Conservation (phyloP, 2,797 vertebrate species). For the Silurus aristotelis region DNA sequence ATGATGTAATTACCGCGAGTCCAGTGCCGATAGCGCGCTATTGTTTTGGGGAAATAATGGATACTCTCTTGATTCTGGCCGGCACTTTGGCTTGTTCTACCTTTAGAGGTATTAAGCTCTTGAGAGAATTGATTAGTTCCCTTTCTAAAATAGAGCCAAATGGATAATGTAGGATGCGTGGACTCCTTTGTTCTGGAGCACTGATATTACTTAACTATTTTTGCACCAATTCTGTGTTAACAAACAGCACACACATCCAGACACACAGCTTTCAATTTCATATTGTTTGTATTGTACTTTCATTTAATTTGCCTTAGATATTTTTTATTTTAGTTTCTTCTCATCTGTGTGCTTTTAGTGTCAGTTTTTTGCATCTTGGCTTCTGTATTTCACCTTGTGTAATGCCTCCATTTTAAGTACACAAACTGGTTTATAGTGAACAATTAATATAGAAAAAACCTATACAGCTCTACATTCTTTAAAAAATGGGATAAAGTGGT, state of each 20-base stretch:
- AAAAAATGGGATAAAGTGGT: no score
- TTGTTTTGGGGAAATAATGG: conserved; percentile 58
- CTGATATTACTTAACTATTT: conserved; percentile 6
- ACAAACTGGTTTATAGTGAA: not conserved
- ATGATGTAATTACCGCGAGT: conserved; percentile 61
- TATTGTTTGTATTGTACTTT: not conserved
- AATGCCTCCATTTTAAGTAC: not conserved
- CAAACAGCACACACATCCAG: no score
- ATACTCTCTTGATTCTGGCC: conserved; percentile 55
- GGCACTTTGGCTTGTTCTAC: conserved; percentile 49
- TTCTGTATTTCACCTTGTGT: not conserved
- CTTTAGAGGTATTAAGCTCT: conserved; percentile 52
- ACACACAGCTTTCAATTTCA: no score
- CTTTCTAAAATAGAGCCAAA: conserved; percentile 46
- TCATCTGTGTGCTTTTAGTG: not conserved
- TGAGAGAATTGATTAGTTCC: conserved; percentile 48
- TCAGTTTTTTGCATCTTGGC: not conserved
- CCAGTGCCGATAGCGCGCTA: conserved; percentile 52
- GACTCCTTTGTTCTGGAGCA: conserved; percentile 16
- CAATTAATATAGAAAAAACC: not conserved
- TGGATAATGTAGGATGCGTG: conserved; percentile 41
- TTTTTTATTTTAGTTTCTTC: not conserved
- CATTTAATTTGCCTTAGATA: not conserved
- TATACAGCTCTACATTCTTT: no score
- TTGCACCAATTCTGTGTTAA: not conserved